Evolutionary conservation across 2,113 vertebrate genomes (phyloP).

Genomic region (Campylorhamphus procurvoides): DNA sequence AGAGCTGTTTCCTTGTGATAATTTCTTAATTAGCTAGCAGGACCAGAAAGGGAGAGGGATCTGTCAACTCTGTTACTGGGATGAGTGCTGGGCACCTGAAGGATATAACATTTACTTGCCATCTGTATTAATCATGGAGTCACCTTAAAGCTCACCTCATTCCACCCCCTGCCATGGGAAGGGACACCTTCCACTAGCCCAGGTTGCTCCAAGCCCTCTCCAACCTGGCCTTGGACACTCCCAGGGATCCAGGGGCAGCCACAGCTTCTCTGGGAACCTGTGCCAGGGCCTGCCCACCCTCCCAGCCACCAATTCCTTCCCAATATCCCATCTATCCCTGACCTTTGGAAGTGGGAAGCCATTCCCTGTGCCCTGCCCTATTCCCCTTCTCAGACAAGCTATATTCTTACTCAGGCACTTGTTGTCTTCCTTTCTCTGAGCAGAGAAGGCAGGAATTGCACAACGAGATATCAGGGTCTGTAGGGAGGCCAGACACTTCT

Average conservation of each 20-base stretch:
- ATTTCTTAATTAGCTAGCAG: neutral
- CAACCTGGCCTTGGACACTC: neutral
- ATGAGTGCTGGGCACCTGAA: neutral
- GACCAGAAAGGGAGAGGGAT: neutral
- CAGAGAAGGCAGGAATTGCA: neutral
- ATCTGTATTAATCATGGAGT: neutral
- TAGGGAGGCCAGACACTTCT: neutral
- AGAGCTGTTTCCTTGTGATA: neutral
- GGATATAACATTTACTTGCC: fast-evolving
- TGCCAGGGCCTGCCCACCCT: neutral
- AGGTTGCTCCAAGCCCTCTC: neutral
- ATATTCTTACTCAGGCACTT: neutral
- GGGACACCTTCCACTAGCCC: neutral
- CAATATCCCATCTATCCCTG: neutral
- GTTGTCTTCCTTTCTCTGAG: neutral
- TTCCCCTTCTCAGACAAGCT: neutral
- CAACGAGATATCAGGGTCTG: neutral
- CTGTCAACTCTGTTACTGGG: fast-evolving
- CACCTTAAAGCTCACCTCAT: neutral
- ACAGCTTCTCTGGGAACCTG: neutral
- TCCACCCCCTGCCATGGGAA: neutral
- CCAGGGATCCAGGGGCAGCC: neutral
- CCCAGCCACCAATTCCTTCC: neutral
- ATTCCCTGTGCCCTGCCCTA: neutral
- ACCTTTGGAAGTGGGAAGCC: neutral